Percentiles rank a stretch among this genome's conserved stretches.
These are phyloP conservation scores for Xestia xanthographa DNA, from an alignment of 2,888 invertebrate species.

Conservation along the genomic window DNA sequence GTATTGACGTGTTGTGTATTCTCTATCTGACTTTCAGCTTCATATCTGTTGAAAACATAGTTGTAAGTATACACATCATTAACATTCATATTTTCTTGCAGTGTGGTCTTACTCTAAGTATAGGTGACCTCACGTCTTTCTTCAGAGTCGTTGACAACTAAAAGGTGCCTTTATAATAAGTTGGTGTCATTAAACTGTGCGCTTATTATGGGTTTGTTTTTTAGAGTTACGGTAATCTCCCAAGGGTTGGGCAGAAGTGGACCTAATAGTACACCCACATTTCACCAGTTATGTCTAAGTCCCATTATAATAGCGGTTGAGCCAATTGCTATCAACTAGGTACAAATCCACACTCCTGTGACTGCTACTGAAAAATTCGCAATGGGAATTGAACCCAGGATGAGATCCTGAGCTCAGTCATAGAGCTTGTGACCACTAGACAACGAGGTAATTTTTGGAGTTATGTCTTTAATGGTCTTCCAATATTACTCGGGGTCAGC, in stretches of 20 bases:
- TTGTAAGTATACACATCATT: constrained; percentile 29
- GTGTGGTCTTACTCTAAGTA: constrained; percentile 3
- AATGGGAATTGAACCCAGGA: background rate
- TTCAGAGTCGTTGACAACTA: constrained; percentile 36
- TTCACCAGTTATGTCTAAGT: background rate
- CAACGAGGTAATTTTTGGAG: background rate
- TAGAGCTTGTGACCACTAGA: background rate
- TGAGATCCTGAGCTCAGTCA: too few relatives aligned
- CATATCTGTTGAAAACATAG: constrained; percentile 9
- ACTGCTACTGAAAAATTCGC: background rate
- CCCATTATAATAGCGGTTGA: background rate
- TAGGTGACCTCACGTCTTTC: constrained; percentile 29
- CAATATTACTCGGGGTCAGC: background rate
- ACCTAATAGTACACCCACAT: background rate
- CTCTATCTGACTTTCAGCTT: constrained; percentile 42
- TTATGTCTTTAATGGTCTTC: background rate
- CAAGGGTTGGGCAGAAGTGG: background rate
- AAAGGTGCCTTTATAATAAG: constrained; percentile 15
- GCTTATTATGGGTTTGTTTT: background rate
- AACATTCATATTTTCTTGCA: constrained; percentile 33
- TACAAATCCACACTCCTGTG: background rate
- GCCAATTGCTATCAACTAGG: background rate
- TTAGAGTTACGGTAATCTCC: background rate
- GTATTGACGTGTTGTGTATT: constrained; percentile 30
- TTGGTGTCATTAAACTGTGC: constrained; percentile 30